These are phyloP conservation scores for Pseudochirops corinnae DNA, from an alignment of 2,797 vertebrate genomes.

Conservation along the genomic window DNA sequence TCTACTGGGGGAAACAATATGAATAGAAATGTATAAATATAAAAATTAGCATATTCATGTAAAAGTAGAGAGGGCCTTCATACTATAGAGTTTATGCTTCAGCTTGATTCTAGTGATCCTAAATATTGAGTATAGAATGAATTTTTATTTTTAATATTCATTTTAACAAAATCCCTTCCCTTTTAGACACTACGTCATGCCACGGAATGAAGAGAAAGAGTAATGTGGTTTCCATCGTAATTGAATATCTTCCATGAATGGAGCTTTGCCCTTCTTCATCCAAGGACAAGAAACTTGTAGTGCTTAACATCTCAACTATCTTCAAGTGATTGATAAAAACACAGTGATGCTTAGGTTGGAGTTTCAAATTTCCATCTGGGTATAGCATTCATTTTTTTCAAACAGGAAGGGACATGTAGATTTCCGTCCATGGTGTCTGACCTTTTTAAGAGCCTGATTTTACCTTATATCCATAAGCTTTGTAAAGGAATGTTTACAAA, in stretches of 20 bases:
- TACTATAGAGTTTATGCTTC: neutral
- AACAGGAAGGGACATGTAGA: slow-evolving; percentile 84
- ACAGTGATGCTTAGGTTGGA: slow-evolving; percentile 76
- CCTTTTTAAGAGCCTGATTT: slow-evolving; percentile 93
- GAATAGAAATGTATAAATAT: neutral
- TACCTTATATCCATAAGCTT: slow-evolving; percentile 95
- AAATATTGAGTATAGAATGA: neutral
- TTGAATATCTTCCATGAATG: slow-evolving; percentile 67
- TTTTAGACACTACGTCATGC: slow-evolving; percentile 84
- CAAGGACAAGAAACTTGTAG: slow-evolving; percentile 15
- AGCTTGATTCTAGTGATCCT: neutral
- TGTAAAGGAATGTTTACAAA: slow-evolving; percentile 99
- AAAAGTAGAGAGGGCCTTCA: neutral
- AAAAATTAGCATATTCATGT: neutral
- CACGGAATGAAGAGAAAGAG: slow-evolving; percentile 83
- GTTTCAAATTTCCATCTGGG: slow-evolving; percentile 66
- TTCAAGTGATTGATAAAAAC: slow-evolving; percentile 9
- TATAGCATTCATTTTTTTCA: slow-evolving; percentile 67
- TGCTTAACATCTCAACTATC: neutral
- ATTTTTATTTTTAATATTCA: slow-evolving; percentile 40
- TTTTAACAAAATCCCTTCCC: slow-evolving; percentile 79
- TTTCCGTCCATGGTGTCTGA: slow-evolving; percentile 96
- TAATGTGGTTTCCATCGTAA: slow-evolving; percentile 76
- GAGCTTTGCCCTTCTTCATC: slow-evolving; percentile 55
- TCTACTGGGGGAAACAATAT: neutral